Conservation (phyloP, 1,140 invertebrate genomes). For the Drosophila micromelanica region DNA sequence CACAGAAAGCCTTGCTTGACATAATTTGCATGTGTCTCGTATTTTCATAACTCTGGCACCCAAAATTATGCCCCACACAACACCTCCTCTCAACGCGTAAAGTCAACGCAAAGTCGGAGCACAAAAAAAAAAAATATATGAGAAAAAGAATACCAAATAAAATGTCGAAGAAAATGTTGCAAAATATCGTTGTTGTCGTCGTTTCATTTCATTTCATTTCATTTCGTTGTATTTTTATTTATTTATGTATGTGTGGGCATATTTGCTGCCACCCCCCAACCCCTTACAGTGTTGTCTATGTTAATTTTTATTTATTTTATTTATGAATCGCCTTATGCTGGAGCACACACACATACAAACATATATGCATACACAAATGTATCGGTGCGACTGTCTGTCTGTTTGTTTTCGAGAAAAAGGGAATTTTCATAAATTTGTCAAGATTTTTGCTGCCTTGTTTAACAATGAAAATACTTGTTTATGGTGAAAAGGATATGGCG, state of each 20-base stretch:
- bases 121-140: neutral
- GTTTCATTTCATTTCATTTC: constrained; percentile 38
- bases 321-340: constrained; percentile 54
- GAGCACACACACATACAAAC: constrained; percentile 33
- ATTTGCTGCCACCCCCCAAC: neutral
- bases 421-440: constrained; percentile 38
- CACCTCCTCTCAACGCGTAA: constrained; percentile 7
- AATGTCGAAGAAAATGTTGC: constrained; percentile 54
- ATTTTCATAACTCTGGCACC: constrained; percentile 51
- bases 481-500: constrained; percentile 36
- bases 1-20: neutral
- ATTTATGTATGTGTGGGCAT: constrained; percentile 44
- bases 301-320: constrained; percentile 78
- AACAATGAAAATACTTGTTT: constrained; percentile 71
- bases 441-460: constrained; percentile 39
- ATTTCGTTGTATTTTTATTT: constrained; percentile 33
- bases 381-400: neutral
- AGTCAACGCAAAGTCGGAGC: neutral
- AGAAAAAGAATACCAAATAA: constrained; percentile 50
- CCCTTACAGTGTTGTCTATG: constrained; percentile 62
- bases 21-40: constrained; percentile 70
- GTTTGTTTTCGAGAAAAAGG: neutral
- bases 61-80: constrained; percentile 5
- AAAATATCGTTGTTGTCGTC: constrained; percentile 45
- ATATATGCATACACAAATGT: neutral